These are phyloP conservation scores for Acheta domesticus DNA, from an alignment of 2,888 invertebrate species.

Conservation along the genomic window DNA sequence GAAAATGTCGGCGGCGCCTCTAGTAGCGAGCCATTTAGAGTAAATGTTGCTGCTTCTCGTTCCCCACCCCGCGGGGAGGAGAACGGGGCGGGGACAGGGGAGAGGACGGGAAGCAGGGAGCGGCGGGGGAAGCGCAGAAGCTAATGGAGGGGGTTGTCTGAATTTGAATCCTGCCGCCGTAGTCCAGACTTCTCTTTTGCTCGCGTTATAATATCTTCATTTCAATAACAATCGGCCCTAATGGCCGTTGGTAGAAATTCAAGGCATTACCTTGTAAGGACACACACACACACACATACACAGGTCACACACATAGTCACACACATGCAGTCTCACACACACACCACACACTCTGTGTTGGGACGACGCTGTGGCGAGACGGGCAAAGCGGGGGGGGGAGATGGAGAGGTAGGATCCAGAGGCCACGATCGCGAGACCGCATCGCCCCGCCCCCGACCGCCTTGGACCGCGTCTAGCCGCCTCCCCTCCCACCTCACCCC, in stretches of 20 bases:
- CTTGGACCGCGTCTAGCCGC: too few species aligned
- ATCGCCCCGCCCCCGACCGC: too few species aligned
- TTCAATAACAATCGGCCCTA: neutral
- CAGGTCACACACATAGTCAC: too few species aligned
- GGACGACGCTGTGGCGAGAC: too few species aligned
- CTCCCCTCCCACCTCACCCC: neutral
- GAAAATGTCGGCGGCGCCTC: neutral
- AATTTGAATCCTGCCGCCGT: neutral
- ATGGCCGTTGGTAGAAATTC: neutral
- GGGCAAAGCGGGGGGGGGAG: too few species aligned
- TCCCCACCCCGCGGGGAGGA: neutral
- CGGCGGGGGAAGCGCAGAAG: too few species aligned
- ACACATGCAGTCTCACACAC: neutral
- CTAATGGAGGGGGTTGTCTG: neutral
- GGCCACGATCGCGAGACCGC: too few species aligned
- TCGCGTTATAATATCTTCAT: slow-evolving; percentile 2
- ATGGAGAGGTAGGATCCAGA: too few species aligned
- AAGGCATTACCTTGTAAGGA: neutral
- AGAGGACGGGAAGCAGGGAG: neutral
- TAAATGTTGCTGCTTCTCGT: neutral
- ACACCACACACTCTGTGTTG: too few species aligned
- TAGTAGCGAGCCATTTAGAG: neutral
- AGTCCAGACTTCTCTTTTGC: neutral
- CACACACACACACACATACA: neutral
- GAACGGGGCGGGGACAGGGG: neutral